Base-by-base conservation (phyloP, 2,113 vertebrate species). In the Steatornis caripensis region DNA sequence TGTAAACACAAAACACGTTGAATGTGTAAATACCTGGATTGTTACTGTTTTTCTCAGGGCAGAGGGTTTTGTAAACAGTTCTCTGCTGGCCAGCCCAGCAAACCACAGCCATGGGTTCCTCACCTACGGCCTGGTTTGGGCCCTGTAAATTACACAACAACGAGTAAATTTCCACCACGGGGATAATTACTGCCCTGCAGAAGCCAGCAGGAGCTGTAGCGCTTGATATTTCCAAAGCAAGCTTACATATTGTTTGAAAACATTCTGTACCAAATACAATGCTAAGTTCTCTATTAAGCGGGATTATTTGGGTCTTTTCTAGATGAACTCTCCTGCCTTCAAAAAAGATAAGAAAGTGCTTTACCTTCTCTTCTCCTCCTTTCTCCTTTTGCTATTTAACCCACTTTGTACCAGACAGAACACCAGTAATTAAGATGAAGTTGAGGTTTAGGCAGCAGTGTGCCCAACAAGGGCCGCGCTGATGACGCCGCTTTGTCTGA, bases 71-170 rank as follows among this genome's bases (percentile, higher is more conserved):
- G 66, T 32, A 79, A 83, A 23, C 2, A 34, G 62, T 5, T 5
- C 60, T 43, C 27, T 14, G 32, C 43, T 5, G 20, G 34, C 20
- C 53, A 49, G 64, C 70, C 57, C 49, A 30, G 43, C 39, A 53
- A 74, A 64, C 54, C 68, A 37, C 87, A 18, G 21, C 54, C 26
- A 3, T 1, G 2, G 3, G 30, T 21, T 87, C 57, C 45, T 53
- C 39, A 23, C 74, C 83, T 18, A 2, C 3, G 1, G 46, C 61
- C 37, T 19, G 3, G 10, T 29, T 49, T 32, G 69, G 15, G 5
- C 10, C 11, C 0, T 7, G n/a, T 11, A 17, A n/a, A n/a, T 12
- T 8, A 7, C 4, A 6, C 11, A 36, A 16, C 0, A 24, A 46
- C 19, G 16, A 32, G 39, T 3, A 46, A 15, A 20, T 43, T 48